phyloP scores from a whole-genome alignment of 2,888 invertebrate genomes.

The Allygus modestus region DNA sequence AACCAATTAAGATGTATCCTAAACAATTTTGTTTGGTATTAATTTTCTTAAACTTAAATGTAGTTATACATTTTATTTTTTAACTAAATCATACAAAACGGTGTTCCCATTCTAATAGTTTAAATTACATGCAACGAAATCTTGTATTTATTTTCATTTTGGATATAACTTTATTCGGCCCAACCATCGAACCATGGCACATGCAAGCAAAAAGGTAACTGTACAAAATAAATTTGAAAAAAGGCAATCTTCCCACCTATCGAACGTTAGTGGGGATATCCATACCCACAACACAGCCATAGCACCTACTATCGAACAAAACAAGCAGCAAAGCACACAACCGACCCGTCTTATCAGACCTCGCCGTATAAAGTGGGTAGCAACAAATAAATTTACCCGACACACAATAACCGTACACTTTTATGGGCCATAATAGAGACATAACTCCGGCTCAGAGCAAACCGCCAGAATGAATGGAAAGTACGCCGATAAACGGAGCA shows the following conservation, averaged over 20 bases:
- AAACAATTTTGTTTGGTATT: no score
- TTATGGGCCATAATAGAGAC: slow-evolving; percentile 51
- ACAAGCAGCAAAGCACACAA: slow-evolving; percentile 12
- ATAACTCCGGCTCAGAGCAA: slow-evolving; percentile 46
- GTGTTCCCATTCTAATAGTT: no score
- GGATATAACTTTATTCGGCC: no score
- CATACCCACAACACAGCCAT: neutral
- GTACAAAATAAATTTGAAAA: neutral
- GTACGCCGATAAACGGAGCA: slow-evolving; percentile 44
- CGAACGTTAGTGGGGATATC: neutral
- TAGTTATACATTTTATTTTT: no score
- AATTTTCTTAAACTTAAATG: no score
- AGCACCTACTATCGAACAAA: slow-evolving; percentile 27
- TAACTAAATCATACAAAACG: no score
- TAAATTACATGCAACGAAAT: no score
- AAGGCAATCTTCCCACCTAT: neutral
- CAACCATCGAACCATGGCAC: no score
- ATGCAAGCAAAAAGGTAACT: neutral
- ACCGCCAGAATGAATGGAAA: slow-evolving; percentile 51
- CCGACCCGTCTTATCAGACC: slow-evolving; percentile 3
- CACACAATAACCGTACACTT: slow-evolving; percentile 49
- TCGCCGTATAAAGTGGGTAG: slow-evolving; percentile 43
- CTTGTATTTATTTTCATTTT: no score
- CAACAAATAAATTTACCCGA: slow-evolving; percentile 42
- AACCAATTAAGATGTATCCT: no score